These are phyloP conservation scores for Channa maculata DNA, from an alignment of 2,113 vertebrate species.

Conservation along the genomic window DNA sequence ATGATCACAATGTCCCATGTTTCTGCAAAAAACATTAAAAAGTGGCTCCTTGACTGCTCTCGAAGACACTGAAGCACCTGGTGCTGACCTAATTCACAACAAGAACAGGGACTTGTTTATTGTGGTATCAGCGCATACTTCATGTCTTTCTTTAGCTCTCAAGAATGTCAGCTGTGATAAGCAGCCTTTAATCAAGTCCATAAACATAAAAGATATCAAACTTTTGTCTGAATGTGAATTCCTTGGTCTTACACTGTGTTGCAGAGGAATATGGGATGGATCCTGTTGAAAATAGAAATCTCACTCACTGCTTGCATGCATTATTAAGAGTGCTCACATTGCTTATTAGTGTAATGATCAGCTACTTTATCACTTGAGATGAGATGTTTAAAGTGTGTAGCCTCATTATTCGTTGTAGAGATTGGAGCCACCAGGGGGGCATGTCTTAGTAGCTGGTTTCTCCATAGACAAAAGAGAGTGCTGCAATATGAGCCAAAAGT, in stretches of 20 bases:
- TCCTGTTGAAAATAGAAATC: constrained; percentile 46
- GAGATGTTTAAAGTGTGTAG: constrained; percentile 60
- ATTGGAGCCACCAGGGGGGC: constrained; percentile 18
- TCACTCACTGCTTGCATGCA: constrained; percentile 51
- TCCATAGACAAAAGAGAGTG: constrained; percentile 23
- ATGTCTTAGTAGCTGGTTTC: constrained; percentile 52
- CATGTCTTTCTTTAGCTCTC: background rate
- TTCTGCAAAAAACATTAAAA: background rate
- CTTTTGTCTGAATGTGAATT: constrained; percentile 32
- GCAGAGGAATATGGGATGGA: constrained; percentile 18
- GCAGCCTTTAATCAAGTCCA: background rate
- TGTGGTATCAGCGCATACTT: constrained; percentile 1
- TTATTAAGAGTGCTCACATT: constrained; percentile 64
- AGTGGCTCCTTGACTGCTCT: background rate
- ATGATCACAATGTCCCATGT: background rate
- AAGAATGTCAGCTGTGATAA: constrained; percentile 23
- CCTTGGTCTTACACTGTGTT: constrained; percentile 27
- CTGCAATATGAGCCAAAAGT: constrained; percentile 15
- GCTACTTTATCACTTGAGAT: constrained; percentile 43
- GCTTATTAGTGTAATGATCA: constrained; percentile 65
- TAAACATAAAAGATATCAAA: constrained; percentile 3
- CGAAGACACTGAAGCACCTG: background rate
- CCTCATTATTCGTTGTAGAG: constrained; percentile 50
- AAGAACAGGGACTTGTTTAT: constrained; percentile 28
- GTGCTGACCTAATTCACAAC: constrained; percentile 24